Evolutionary conservation across 2,888 invertebrate genomes (phyloP).

Genomic region (Agonopterix alstromeriana): DNA sequence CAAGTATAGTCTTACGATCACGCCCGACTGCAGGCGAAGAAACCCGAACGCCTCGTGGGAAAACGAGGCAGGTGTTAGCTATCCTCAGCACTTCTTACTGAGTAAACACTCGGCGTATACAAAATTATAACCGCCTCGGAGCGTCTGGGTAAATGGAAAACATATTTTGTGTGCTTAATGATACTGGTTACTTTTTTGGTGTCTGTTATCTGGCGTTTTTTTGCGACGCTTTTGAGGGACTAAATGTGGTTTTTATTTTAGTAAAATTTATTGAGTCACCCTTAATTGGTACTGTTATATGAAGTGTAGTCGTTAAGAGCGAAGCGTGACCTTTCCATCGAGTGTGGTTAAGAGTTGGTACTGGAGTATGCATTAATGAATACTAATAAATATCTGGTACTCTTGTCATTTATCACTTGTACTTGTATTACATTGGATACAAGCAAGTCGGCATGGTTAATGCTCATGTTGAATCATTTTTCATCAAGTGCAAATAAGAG

Average conservation of each 20-base stretch:
- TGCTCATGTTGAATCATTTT: slow-evolving; percentile 9
- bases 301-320: slow-evolving; percentile 37
- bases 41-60: slow-evolving; percentile 65
- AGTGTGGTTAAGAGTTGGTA: slow-evolving; percentile 13
- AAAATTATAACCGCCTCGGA: slow-evolving; percentile 73
- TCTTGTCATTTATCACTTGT: slow-evolving; percentile 7
- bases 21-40: slow-evolving; percentile 46
- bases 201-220: slow-evolving; percentile 59
- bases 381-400: slow-evolving; percentile 19
- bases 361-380: slow-evolving; percentile 18
- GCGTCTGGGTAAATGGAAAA: slow-evolving; percentile 75
- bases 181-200: slow-evolving; percentile 73
- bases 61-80: slow-evolving; percentile 73
- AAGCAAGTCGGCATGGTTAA: neutral
- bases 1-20: slow-evolving; percentile 40
- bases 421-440: neutral
- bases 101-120: slow-evolving; percentile 74
- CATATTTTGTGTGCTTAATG: slow-evolving; percentile 77
- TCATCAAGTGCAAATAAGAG: neutral
- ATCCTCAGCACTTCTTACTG: slow-evolving; percentile 73
- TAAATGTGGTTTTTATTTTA: slow-evolving; percentile 50
- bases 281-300: slow-evolving; percentile 60
- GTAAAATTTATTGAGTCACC: slow-evolving; percentile 51
- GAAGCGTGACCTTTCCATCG: slow-evolving; percentile 40
- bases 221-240: slow-evolving; percentile 50